phyloP scores from a whole-genome alignment of 2,797 vertebrate genomes.

The Poecilia gillii region DNA sequence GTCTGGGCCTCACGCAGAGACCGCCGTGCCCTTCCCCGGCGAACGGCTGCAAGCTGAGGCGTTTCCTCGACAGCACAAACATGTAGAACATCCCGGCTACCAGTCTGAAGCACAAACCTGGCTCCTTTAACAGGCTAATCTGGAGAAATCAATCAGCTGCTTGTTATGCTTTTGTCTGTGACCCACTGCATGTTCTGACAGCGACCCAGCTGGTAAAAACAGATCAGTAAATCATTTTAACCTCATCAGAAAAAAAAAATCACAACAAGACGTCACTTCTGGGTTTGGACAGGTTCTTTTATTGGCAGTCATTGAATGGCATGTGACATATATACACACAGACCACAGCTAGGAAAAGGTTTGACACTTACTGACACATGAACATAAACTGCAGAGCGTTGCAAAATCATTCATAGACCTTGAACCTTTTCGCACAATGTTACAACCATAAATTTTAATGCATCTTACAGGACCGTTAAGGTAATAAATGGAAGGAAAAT shows the following conservation, averaged over 20 bases:
- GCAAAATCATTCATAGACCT: not conserved
- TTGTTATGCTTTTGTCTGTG: conserved; percentile 16
- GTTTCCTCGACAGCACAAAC: conserved; percentile 45
- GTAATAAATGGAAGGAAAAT: not conserved
- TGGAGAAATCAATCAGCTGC: conserved; percentile 29
- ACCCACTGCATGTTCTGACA: conserved; percentile 28
- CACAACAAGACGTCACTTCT: conserved; percentile 22
- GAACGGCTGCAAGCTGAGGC: conserved; percentile 32
- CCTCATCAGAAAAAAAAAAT: conserved; percentile 7
- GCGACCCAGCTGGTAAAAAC: conserved; percentile 26
- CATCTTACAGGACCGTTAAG: not conserved
- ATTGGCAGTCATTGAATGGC: conserved; percentile 73
- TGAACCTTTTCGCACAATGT: not conserved
- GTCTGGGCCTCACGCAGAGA: conserved; percentile 37
- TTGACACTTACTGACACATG: conserved; percentile 26
- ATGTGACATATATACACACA: conserved; percentile 63
- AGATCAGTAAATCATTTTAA: not conserved
- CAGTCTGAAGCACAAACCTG: conserved; percentile 30
- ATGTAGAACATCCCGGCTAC: conserved; percentile 15
- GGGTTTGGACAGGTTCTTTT: conserved; percentile 55
- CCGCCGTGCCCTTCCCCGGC: conserved; percentile 27
- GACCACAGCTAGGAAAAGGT: conserved; percentile 51
- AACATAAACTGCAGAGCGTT: not conserved
- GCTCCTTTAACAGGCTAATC: conserved; percentile 41
- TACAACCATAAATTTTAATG: not conserved